These are phyloP conservation scores for Erpornis zantholeuca DNA, from an alignment of 2,113 vertebrate genomes.

Conservation along the genomic window DNA sequence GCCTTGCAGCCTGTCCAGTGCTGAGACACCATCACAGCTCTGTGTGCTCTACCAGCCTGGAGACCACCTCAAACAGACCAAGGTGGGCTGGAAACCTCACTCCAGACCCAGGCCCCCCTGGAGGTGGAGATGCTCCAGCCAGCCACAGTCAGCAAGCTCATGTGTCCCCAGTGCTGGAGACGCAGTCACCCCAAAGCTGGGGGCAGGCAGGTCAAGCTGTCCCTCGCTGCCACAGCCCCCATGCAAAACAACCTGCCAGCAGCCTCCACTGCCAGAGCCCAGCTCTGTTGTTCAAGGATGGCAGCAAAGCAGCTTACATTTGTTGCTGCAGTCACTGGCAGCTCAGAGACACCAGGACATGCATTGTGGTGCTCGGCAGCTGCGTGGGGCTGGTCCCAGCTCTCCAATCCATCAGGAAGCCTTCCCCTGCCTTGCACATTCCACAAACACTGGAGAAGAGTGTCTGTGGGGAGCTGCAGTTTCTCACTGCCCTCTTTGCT, in stretches of 20 bases:
- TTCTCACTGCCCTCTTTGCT: neutral
- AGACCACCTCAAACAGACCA: neutral
- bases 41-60: neutral
- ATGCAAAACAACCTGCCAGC: neutral
- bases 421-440: rapidly evolving
- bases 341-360: neutral
- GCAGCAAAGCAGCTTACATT: neutral
- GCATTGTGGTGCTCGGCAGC: rapidly evolving
- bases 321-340: neutral
- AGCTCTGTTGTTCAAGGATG: neutral
- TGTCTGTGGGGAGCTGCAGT: neutral
- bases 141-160: neutral
- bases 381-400: no score
- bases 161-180: neutral
- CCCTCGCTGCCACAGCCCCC: neutral
- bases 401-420: neutral
- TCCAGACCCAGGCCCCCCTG: neutral
- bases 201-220: neutral
- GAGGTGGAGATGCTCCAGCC: neutral
- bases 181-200: neutral
- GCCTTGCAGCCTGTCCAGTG: neutral
- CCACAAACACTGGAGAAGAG: rapidly evolving
- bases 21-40: neutral
- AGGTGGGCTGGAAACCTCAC: neutral
- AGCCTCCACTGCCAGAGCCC: neutral